phyloP scores from a whole-genome alignment of 2,888 invertebrate genomes.

The Clusia tigrina region DNA sequence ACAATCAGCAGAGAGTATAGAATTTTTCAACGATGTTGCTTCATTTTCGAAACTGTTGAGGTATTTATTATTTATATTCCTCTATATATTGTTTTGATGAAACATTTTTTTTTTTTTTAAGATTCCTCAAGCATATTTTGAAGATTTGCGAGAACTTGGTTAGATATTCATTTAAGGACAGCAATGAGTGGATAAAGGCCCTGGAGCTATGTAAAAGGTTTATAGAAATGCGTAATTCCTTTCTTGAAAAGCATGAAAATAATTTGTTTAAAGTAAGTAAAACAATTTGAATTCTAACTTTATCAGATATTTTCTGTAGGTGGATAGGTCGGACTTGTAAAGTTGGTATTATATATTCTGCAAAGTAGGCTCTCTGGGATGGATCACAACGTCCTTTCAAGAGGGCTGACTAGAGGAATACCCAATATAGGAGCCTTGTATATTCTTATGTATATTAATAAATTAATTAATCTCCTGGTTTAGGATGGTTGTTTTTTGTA shows the following conservation, averaged over 20 bases:
- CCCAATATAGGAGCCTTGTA: too few relatives aligned
- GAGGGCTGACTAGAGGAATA: too few relatives aligned
- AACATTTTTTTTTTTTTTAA: slow-evolving; percentile 35
- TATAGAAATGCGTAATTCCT: slow-evolving; percentile 21
- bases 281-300: neutral
- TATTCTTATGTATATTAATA: too few relatives aligned
- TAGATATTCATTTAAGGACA: slow-evolving; percentile 42
- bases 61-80: slow-evolving; percentile 22
- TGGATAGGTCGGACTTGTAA: too few relatives aligned
- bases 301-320: too few relatives aligned
- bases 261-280: neutral
- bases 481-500: too few relatives aligned
- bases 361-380: too few relatives aligned
- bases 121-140: slow-evolving; percentile 46
- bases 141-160: slow-evolving; percentile 45
- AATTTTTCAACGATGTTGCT: neutral
- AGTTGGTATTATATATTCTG: too few relatives aligned
- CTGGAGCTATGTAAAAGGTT: slow-evolving; percentile 40
- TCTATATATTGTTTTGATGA: slow-evolving; percentile 15
- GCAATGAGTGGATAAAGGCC: slow-evolving; percentile 51
- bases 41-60: slow-evolving; percentile 25
- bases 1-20: slow-evolving; percentile 24
- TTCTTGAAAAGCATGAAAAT: neutral
- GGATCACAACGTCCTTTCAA: too few relatives aligned
- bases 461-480: too few relatives aligned